A percentile compares a stretch with the other conserved stretches of the same genome.
Evolutionary conservation across 2,888 invertebrate species (phyloP).

Genomic region (Amphipyra tragopoginis): DNA sequence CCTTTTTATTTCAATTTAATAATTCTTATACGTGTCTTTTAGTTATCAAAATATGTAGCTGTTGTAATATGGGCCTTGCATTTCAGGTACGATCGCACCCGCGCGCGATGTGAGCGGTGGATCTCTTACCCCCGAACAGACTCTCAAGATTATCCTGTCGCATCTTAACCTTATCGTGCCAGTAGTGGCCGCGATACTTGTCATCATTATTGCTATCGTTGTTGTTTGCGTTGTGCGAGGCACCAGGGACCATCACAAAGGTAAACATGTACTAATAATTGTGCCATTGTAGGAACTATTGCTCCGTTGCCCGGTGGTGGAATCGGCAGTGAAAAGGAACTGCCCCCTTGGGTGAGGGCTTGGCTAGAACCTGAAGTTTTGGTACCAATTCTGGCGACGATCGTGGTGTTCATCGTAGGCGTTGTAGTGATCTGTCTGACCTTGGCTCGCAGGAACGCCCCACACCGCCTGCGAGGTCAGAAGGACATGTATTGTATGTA

Average conservation of each 20-base stretch:
- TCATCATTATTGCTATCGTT: conserved; percentile 97
- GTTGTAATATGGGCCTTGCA: conserved; percentile 78
- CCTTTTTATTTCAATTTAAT: conserved; percentile 62
- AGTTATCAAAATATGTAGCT: conserved; percentile 30
- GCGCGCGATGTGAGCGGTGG: conserved; percentile 93
- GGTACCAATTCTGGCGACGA: conserved; percentile 96
- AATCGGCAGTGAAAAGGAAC: conserved; percentile 86
- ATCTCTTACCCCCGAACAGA: conserved; percentile 94
- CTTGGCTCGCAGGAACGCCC: conserved; percentile 95
- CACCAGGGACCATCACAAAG: conserved; percentile 95
- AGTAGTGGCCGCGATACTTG: conserved; percentile 96
- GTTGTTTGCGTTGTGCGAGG: conserved; percentile 97
- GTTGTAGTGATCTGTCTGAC: conserved; percentile 97
- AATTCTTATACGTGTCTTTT: conserved; percentile 35
- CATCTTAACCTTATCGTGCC: conserved; percentile 98
- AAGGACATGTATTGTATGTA: conserved; percentile 94
- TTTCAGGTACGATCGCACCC: conserved; percentile 98
- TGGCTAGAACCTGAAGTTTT: conserved; percentile 97
- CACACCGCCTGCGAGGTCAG: conserved; percentile 95
- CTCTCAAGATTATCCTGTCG: conserved; percentile 96
- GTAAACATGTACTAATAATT: conserved; percentile 83
- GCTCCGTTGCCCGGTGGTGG: conserved; percentile 93
- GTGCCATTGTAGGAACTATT: conserved; percentile 92
- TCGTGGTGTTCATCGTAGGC: conserved; percentile 97
- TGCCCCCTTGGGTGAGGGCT: conserved; percentile 94